Evolutionary conservation across 2,113 vertebrate genomes (phyloP).

Genomic region (Phoxinus phoxinus): DNA sequence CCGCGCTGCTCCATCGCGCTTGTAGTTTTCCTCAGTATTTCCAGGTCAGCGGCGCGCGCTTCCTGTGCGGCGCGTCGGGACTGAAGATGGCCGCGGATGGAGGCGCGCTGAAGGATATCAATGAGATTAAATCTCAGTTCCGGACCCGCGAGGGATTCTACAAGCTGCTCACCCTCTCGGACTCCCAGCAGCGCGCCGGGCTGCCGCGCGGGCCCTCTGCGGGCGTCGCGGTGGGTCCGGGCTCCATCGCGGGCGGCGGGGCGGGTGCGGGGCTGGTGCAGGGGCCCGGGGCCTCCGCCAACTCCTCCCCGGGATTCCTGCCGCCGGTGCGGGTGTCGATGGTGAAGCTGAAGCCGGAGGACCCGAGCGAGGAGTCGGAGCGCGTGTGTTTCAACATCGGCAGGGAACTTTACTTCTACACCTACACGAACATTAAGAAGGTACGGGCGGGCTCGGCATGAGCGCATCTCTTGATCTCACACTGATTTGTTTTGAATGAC

Average conservation of each 20-base stretch:
- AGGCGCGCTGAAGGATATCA: constrained; percentile 84
- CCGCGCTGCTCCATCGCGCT: constrained; percentile 14
- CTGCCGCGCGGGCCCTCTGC: constrained; percentile 78
- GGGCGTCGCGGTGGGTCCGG: constrained; percentile 75
- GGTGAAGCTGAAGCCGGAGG: constrained; percentile 87
- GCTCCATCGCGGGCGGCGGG: constrained; percentile 76
- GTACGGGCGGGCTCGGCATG: constrained; percentile 56
- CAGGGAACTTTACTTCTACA: constrained; percentile 90
- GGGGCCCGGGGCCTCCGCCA: constrained; percentile 76
- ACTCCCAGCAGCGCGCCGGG: constrained; percentile 83
- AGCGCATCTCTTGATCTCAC: not conserved
- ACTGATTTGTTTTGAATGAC: not conserved
- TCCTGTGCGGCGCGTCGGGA: constrained; percentile 78
- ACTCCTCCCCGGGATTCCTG: constrained; percentile 82
- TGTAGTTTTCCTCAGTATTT: constrained; percentile 69
- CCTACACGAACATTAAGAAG: constrained; percentile 84
- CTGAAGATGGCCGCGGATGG: constrained; percentile 85
- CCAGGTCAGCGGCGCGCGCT: constrained; percentile 74
- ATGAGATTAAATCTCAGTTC: constrained; percentile 93
- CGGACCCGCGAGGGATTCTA: constrained; percentile 91
- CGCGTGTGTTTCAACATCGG: constrained; percentile 92
- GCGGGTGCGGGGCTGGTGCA: constrained; percentile 77
- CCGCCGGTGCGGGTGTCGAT: constrained; percentile 89
- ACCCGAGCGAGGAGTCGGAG: constrained; percentile 84
- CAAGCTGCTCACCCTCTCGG: constrained; percentile 87